phyloP scores from a whole-genome alignment of 2,113 vertebrate genomes.

The Taxidea taxus region DNA sequence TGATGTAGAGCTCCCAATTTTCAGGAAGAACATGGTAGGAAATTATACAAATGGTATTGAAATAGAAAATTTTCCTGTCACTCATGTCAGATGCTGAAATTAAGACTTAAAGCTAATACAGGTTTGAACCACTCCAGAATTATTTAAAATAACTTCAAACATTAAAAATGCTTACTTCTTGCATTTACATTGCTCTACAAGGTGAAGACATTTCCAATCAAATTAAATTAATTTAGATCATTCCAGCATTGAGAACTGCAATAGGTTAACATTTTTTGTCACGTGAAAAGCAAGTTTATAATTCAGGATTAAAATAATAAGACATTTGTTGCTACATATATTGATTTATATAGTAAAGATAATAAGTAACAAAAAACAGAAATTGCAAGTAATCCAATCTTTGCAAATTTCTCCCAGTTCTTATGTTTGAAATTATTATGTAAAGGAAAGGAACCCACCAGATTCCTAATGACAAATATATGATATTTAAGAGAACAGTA shows the following conservation, averaged over 20 bases:
- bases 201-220: constrained; percentile 14
- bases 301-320: background rate
- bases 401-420: background rate
- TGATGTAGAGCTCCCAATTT: constrained; percentile 1
- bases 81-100: constrained; percentile 44
- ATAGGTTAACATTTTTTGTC: background rate
- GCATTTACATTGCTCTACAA: background rate
- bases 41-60: background rate
- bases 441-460: background rate
- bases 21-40: background rate
- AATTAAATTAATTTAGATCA: constrained; percentile 26
- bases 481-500: constrained; percentile 36
- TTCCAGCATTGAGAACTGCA: background rate
- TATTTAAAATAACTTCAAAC: constrained; percentile 18
- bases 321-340: background rate
- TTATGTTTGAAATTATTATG: constrained; percentile 41
- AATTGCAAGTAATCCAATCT: constrained; percentile 16
- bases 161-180: constrained; percentile 45
- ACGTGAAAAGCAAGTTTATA: background rate
- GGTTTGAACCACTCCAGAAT: background rate
- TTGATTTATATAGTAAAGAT: constrained; percentile 26
- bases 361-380: background rate
- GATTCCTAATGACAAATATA: constrained; percentile 1
- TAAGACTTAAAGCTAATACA: background rate
- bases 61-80: constrained; percentile 32